phyloP scores from a whole-genome alignment of 1,140 invertebrate species.

The Achatina immaculata region DNA sequence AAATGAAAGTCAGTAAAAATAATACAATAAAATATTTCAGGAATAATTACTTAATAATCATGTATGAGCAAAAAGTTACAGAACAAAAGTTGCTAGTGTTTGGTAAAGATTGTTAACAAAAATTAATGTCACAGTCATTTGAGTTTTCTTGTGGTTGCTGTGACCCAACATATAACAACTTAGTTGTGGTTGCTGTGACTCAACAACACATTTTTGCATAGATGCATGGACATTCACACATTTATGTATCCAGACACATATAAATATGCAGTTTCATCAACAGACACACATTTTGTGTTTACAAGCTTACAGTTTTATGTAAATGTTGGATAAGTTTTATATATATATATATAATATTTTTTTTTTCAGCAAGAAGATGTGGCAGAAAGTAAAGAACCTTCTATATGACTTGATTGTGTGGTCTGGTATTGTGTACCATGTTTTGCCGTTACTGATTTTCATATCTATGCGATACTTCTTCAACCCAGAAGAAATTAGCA shows the following conservation, averaged over 20 bases:
- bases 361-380: neutral
- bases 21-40: no score
- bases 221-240: neutral
- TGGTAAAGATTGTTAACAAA: no score
- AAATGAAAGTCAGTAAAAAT: no score
- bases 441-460: neutral
- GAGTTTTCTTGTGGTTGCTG: no score
- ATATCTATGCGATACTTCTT: neutral
- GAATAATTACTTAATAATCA: no score
- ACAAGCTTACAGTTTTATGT: neutral
- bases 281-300: neutral
- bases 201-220: neutral
- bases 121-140: no score
- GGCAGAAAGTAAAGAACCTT: neutral
- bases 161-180: no score
- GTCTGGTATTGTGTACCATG: neutral
- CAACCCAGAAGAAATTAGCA: no score
- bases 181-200: no score
- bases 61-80: no score
- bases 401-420: neutral
- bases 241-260: conserved; percentile 7
- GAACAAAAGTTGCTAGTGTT: no score
- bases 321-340: neutral
- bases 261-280: conserved; percentile 5
- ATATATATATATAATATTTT: neutral